These are phyloP conservation scores for Orussus abietinus DNA, from an alignment of 1,140 invertebrate genomes.

Conservation along the genomic window DNA sequence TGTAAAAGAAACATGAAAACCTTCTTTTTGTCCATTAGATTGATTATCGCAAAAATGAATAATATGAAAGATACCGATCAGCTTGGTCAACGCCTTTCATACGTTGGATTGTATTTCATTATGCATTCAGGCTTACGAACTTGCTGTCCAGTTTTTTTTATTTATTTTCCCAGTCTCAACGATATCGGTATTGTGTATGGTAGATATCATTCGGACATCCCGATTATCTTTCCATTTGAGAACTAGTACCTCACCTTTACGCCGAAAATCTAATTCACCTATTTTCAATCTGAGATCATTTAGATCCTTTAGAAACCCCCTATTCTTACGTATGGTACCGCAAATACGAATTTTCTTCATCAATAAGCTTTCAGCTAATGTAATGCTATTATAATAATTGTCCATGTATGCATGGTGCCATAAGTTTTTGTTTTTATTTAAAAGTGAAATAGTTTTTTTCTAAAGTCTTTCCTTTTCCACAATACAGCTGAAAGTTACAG, in stretches of 20 bases:
- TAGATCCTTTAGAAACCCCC: constrained; percentile 12
- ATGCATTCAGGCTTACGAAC: constrained; percentile 9
- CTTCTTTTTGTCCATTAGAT: constrained; percentile 8
- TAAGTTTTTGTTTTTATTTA: constrained; percentile 1
- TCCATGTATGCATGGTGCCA: constrained; percentile 12
- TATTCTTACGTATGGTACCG: constrained; percentile 12
- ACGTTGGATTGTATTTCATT: constrained; percentile 9
- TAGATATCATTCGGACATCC: constrained; percentile 15
- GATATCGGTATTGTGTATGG: constrained; percentile 12
- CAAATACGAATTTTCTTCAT: constrained; percentile 10
- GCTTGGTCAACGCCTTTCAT: constrained; percentile 12
- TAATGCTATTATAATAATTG: constrained; percentile 13
- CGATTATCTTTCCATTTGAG: constrained; percentile 14
- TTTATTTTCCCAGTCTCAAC: constrained; percentile 12
- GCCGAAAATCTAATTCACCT: constrained; percentile 13
- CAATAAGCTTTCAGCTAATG: constrained; percentile 1
- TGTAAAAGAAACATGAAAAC: constrained; percentile 6
- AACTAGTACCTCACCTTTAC: constrained; percentile 10
- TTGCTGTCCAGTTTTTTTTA: constrained; percentile 12
- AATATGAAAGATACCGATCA: constrained; percentile 7
- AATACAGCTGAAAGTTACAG: too few species aligned
- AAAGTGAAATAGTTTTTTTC: constrained; percentile 7
- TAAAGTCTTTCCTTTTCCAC: constrained; percentile 6
- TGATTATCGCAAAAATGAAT: constrained; percentile 10
- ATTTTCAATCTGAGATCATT: constrained; percentile 11